Evolutionary conservation across 2,888 invertebrate species (phyloP).

Genomic region (Dorcus parallelipipedus): DNA sequence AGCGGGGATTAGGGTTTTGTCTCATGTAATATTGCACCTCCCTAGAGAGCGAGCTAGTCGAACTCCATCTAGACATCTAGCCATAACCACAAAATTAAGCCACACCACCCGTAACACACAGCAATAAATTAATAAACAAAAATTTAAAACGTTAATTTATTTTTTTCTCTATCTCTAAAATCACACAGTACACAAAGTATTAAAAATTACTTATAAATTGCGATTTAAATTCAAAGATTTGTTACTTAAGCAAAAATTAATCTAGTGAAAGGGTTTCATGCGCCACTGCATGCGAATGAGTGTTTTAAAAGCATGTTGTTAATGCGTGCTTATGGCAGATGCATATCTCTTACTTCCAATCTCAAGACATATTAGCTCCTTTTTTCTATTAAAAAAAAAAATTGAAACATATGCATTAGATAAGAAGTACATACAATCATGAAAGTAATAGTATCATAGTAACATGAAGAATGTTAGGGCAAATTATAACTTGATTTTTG

Average conservation of each 20-base stretch:
- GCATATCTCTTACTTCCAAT: conserved; percentile 29
- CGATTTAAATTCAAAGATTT: too few relatives aligned
- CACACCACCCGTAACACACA: conserved; percentile 35
- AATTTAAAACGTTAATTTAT: not conserved
- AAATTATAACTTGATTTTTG: not conserved
- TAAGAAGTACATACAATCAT: not conserved
- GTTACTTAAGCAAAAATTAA: too few relatives aligned
- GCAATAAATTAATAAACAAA: conserved; percentile 21
- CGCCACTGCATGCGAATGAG: not conserved
- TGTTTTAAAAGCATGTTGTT: not conserved
- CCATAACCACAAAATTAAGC: conserved; percentile 52
- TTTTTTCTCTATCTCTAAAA: too few relatives aligned
- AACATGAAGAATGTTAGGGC: not conserved
- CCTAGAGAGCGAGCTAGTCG: conserved; percentile 59
- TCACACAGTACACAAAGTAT: too few relatives aligned
- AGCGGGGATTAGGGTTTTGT: conserved; percentile 47
- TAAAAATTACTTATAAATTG: too few relatives aligned
- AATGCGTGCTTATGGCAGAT: not conserved
- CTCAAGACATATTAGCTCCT: conserved; percentile 37
- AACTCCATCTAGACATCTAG: conserved; percentile 64
- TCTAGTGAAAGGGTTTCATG: too few relatives aligned
- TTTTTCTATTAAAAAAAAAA: conserved; percentile 29
- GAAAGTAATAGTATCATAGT: not conserved
- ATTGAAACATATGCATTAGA: not conserved
- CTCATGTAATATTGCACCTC: conserved; percentile 61